Evolutionary conservation across 2,113 vertebrate species (phyloP), one percentile per base, ranked within the genome.

Genomic region (Notiomystis cincta): DNA sequence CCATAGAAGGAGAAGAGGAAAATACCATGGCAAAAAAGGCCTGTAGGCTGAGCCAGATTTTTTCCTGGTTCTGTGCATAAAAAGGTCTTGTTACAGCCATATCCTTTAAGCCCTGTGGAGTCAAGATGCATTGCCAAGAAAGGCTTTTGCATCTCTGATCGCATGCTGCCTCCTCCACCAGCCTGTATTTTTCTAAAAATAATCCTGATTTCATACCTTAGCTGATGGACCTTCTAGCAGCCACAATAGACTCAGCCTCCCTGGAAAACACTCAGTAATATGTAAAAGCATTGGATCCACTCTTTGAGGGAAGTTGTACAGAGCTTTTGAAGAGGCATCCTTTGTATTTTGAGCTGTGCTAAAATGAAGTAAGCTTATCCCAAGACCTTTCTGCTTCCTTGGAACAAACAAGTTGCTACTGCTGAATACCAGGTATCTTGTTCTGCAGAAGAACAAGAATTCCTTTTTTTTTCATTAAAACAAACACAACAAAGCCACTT

Each of bases 171-270:
- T 97, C 42, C 50, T 83, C 40, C 60, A 81, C 22, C 66, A 86
- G 82, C 65, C 65, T 83, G 54, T 83, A 56, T 91, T 91, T 86
- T 90, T 90, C 92, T 95, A 87, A 96, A 97, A 96, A 93, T 94
- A 95, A 73, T 90, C 60, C 64, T 88, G 75, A 93, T 96, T 96
- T 96, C 90, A 90, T 95, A 94, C 86, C 83, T 86, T 94, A 95
- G 85, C 56, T 75, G 90, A 53, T 83, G 71, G 82, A 62, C 92
- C 51, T 95, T 84, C 64, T 67, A 81, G 76, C 71, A 95, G 87
- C 72, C 64, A 67, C 85, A 71, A 37, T 20, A 94, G 76, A 58
- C 15, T 5, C 24, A 83, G 31, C 67, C 37, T 92, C 44, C 82
- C 65, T 81, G 65, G 60, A 77, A 94, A 93, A 89, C 40, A 64